Evolutionary conservation across 2,113 vertebrate species (phyloP), one percentile per base, ranked within the genome.

Genomic region (Aleadryas rufinucha): DNA sequence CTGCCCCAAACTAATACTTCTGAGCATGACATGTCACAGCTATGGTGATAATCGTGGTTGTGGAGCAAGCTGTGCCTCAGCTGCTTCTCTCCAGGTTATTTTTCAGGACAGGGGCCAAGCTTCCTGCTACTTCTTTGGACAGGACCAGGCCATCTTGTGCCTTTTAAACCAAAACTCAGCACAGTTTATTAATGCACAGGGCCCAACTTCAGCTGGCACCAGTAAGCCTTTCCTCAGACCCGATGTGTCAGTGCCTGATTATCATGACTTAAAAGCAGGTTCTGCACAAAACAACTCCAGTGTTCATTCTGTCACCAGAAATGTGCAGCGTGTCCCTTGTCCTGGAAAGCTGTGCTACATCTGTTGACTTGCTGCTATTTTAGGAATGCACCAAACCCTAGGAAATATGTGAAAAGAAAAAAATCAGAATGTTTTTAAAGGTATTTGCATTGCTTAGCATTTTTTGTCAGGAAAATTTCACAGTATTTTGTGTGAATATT

Each of bases 111-210:
- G 44, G 54, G 39, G 13, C 53, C 49, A 44, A 8, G 0, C 12
- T 61, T 84, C 18, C 78, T 82, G 21, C 35, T 31, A 3, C 47
- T 79, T 7, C 0, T 59, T 64, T 54, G 11, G 16, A 28, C 16
- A 18, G 18, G 44, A 42, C 10, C 20, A 35, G 27, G 21, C 20
- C 68, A 44, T 27, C 21, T 24, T 26, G 26, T 75, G 39, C 35
- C 65, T 79, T 87, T 83, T 39, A 66, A 76, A 52, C 9, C 27
- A 76, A 44, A 56, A 21, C 35, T 71, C 47, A 68, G n/a, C 39
- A 35, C 31, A 37, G 15, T 27, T 77, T 22, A 7, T 27, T 24
- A 37, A 16, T 2, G 3, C 6, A 12, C 0, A 0, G 42, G 6
- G 7, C 17, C 16, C 60, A 66, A 31, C 13, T 81, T 66, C 5